Evolutionary conservation across 1,140 invertebrate species (phyloP), one percentile per base, ranked within the genome.

Genomic region (Cherax quadricarinatus): DNA sequence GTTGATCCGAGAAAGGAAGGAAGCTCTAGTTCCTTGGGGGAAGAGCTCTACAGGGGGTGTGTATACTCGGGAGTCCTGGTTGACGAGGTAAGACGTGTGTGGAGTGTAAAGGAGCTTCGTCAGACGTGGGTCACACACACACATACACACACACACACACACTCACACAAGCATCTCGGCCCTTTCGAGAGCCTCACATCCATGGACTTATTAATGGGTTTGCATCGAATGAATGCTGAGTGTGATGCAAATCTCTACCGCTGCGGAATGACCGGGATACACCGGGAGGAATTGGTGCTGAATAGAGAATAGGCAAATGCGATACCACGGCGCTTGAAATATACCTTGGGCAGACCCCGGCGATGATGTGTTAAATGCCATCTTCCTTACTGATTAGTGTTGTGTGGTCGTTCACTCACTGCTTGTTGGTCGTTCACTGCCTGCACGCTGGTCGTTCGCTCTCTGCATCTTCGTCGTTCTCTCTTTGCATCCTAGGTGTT

Each of bases 191-290:
- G 66, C 81, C 81, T 86, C 48, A 84, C 14, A 70, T 66, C 30
- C 14, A 30, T 49, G 53, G 62, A 41, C 66, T 89, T 89, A 89
- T 89, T 89, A 89, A 89, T 89, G 66, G 81, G 48, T 51, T 75
- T 16, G 80, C 80, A 73, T 83, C 88, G 80, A 89, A 83, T 89
- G 88, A 89, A 89, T 89, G 88, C 41, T 89, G 81, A 83, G 60
- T 53, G 88, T 73, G 81, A 89, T 89, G 88, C 88, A 89, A 89
- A 89, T 89, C 88, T 83, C 66, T n/a, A 81, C 88, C 88, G 75
- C 88, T 83, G 88, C 66, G 62, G 88, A 83, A 89, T 84, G 88
- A 84, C 80, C 62, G 60, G 24, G 62, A 70, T 80, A 73, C 48
- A n/a, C 60, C 18, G 12, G 4, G 1, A 53, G 62, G 60, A 51